Evolutionary conservation across 2,888 invertebrate species (phyloP), one percentile per base, ranked within the genome.

Genomic region (Geotrupes spiniger): DNA sequence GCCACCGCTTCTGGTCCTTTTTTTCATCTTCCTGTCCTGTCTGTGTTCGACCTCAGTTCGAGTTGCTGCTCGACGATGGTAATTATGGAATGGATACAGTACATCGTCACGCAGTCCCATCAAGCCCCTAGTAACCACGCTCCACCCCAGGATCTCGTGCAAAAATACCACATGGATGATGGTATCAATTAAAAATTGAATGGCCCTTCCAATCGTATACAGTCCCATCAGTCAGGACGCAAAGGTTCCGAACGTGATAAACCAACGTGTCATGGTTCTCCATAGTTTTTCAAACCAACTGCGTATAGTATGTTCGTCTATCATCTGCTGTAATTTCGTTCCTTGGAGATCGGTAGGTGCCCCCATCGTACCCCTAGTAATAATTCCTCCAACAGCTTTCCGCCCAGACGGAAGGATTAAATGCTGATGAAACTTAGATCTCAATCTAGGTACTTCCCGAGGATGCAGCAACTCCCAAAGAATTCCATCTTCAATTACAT

Each of bases 51-150:
- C n/a, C n/a, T n/a, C n/a, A n/a, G n/a, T n/a, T n/a, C n/a, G n/a
- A n/a, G n/a, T n/a, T n/a, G n/a, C n/a, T n/a, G n/a, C n/a, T n/a
- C n/a, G n/a, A n/a, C n/a, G n/a, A n/a, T n/a, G n/a, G n/a, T n/a
- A n/a, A n/a, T n/a, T n/a, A n/a, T n/a, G n/a, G 21, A 21, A 6
- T 21, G 6, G 21, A 21, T 21, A 21, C 42, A 42, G 5, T 29
- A 33, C 29, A 42, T 42, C 11, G 31, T 42, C 4, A 42, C 31
- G 21, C 42, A 33, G 33, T 42, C 42, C 33, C 31, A 42, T 33
- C 16, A 17, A 9, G 42, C 42, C 10, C 42, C 42, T 16, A 31
- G 2, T 1, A 42, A 29, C 33, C 21, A 42, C 8, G 16, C 42
- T 42, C 42, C 31, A 42, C 15, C 31, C 21, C 5, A 42, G 17